phyloP scores from a whole-genome alignment of 1,140 invertebrate genomes.

The Linepithema humile region DNA sequence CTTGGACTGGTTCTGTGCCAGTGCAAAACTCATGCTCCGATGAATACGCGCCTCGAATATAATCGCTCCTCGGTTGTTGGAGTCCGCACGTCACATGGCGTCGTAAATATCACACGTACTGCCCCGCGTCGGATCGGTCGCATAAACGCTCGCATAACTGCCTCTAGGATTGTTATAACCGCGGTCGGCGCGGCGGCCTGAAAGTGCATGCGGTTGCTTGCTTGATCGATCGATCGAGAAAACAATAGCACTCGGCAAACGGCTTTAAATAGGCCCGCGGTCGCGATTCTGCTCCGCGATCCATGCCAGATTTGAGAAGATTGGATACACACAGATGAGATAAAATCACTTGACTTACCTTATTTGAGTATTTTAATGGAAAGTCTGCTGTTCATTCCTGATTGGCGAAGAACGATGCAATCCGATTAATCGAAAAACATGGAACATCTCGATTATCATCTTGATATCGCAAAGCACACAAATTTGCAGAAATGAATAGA shows the following conservation, averaged over 20 bases:
- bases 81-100: not conserved
- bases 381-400: not conserved
- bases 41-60: slow-evolving; percentile 4
- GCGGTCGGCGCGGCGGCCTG: not conserved
- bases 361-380: not conserved
- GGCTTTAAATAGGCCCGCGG: slow-evolving; percentile 22
- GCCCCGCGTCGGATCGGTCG: slow-evolving; percentile 1
- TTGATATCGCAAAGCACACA: not conserved
- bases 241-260: slow-evolving; percentile 26
- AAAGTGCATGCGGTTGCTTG: slow-evolving; percentile 31
- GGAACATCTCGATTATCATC: not conserved
- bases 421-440: not conserved
- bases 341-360: not conserved
- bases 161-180: slow-evolving; percentile 6
- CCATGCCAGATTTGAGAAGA: not conserved
- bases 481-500: not conserved
- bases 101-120: slow-evolving; percentile 22
- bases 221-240: slow-evolving; percentile 50
- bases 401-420: not conserved
- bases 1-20: not conserved
- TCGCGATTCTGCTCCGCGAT: not conserved
- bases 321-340: not conserved
- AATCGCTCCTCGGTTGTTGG: slow-evolving; percentile 7
- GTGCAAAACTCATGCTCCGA: not conserved
- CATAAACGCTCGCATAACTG: not conserved